These are phyloP conservation scores for Serinus canaria DNA, from an alignment of 2,113 vertebrate genomes.

Conservation along the genomic window DNA sequence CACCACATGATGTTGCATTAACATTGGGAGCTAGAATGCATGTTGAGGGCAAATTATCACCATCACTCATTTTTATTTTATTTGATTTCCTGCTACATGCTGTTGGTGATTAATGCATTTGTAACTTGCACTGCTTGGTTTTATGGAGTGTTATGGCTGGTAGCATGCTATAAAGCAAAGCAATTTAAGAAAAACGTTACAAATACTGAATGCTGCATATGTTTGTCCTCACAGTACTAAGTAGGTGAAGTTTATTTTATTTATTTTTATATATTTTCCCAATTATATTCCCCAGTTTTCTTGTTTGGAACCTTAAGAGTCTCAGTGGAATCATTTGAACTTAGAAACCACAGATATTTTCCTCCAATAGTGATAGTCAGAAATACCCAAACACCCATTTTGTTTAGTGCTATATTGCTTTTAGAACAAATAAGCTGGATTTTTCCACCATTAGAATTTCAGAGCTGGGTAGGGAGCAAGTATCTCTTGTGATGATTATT, in stretches of 20 bases:
- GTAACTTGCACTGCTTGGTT: slow-evolving; percentile 44
- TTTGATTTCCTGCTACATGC: slow-evolving; percentile 45
- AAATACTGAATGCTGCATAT: background rate
- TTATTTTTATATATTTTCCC: slow-evolving; percentile 23
- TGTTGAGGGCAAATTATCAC: slow-evolving; percentile 6
- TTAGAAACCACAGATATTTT: background rate
- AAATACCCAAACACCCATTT: background rate
- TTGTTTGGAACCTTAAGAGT: background rate
- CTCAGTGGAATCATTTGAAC: slow-evolving; percentile 8
- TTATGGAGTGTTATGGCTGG: slow-evolving; percentile 50
- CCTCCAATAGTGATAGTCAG: background rate
- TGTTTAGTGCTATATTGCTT: slow-evolving; percentile 12
- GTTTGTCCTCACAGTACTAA: background rate
- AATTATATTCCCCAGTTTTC: slow-evolving; percentile 4
- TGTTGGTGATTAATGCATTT: slow-evolving; percentile 48
- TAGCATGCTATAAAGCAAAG: slow-evolving; percentile 51
- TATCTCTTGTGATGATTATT: slow-evolving; percentile 60
- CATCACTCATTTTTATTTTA: slow-evolving; percentile 39
- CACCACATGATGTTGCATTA: background rate
- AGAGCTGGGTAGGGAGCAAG: slow-evolving; percentile 24
- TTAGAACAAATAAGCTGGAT: slow-evolving; percentile 15
- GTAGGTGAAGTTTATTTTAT: slow-evolving; percentile 43
- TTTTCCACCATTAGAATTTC: slow-evolving; percentile 49
- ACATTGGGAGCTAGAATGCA: slow-evolving; percentile 10
- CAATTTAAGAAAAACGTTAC: background rate